phyloP scores from a whole-genome alignment of 2,888 invertebrate genomes.

The Polydrusus tereticollis region DNA sequence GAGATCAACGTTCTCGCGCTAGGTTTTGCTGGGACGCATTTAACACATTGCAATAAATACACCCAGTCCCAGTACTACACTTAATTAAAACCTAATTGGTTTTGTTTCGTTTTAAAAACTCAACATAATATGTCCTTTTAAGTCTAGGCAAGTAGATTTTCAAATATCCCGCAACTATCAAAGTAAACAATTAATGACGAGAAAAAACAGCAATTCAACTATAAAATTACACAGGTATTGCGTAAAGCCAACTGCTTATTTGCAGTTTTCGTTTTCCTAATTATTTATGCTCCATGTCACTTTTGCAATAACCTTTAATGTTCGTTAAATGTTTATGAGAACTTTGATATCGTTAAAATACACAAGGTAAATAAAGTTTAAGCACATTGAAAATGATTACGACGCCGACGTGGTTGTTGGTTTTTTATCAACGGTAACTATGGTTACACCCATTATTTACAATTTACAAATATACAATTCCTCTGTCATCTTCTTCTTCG shows the following conservation, averaged over 20 bases:
- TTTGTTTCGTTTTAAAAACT: constrained; percentile 2
- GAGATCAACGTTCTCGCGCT: too few relatives aligned
- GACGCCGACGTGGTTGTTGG: too few relatives aligned
- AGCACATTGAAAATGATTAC: too few relatives aligned
- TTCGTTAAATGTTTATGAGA: constrained; percentile 25
- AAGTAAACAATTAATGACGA: constrained; percentile 23
- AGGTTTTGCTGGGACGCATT: too few relatives aligned
- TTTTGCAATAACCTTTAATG: constrained; percentile 27
- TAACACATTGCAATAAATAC: not conserved
- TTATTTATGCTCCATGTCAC: constrained; percentile 26
- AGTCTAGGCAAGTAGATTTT: constrained; percentile 13
- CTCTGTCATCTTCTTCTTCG: too few relatives aligned
- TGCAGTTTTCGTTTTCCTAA: constrained; percentile 26
- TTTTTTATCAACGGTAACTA: too few relatives aligned
- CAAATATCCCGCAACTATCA: constrained; percentile 22
- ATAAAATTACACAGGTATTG: constrained; percentile 27
- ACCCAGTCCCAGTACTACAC: not conserved
- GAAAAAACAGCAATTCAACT: constrained; percentile 18
- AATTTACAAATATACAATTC: too few relatives aligned
- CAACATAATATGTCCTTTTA: not conserved
- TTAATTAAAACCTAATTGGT: constrained; percentile 1
- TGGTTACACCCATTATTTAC: too few relatives aligned
- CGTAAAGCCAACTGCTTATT: constrained; percentile 11
- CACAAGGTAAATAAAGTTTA: too few relatives aligned
- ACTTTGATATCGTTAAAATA: not conserved